Conservation (phyloP, 2,888 invertebrate species). For the Limnephilus lunatus region DNA sequence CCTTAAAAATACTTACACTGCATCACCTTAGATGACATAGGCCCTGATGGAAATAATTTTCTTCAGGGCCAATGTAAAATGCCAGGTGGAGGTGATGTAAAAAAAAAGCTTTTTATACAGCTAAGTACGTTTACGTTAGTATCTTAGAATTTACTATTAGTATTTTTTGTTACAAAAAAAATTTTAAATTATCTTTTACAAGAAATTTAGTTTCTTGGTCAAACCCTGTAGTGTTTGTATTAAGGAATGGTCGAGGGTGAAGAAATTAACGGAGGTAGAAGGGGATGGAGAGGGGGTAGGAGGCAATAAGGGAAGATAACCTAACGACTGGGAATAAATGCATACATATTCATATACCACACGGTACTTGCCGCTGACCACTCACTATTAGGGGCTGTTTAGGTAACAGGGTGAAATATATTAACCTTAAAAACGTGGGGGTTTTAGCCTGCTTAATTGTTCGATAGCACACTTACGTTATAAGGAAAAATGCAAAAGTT, state of each 20-base stretch:
- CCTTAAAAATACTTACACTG: no score
- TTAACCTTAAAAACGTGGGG: not conserved
- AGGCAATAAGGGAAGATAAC: constrained; percentile 53
- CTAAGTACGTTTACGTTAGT: no score
- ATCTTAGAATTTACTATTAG: not conserved
- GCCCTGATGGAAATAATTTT: no score
- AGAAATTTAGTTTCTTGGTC: not conserved
- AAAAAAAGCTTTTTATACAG: no score
- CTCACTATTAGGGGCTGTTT: not conserved
- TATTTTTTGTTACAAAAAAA: not conserved
- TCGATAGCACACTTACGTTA: not conserved
- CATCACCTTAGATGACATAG: no score
- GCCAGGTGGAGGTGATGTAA: no score
- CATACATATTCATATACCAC: constrained; percentile 54
- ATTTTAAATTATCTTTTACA: not conserved
- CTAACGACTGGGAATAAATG: constrained; percentile 58
- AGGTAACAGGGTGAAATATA: not conserved
- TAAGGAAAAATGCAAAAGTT: not conserved
- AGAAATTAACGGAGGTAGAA: constrained; percentile 46
- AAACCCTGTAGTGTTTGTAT: constrained; percentile 17
- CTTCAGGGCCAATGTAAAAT: no score
- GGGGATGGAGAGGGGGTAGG: constrained; percentile 37
- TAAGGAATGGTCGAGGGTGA: constrained; percentile 26
- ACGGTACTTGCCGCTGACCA: not conserved
- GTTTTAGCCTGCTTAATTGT: not conserved